These are phyloP conservation scores for Drosophila arizonae DNA, from an alignment of 1,140 invertebrate species.

Conservation along the genomic window DNA sequence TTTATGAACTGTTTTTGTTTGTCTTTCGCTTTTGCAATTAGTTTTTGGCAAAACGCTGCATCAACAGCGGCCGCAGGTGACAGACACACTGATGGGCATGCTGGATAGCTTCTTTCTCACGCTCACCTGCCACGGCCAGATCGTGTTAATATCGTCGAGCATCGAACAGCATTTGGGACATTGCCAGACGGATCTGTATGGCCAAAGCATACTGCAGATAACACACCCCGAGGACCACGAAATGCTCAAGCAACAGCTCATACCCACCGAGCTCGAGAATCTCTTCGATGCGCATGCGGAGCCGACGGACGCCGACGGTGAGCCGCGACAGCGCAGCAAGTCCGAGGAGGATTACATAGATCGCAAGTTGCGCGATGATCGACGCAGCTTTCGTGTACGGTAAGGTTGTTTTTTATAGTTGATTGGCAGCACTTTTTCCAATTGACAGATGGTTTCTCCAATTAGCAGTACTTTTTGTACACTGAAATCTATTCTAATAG, in stretches of 20 bases:
- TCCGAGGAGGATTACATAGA: constrained; percentile 81
- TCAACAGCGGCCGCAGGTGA: constrained; percentile 66
- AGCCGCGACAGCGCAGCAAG: constrained; percentile 78
- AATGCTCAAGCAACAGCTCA: constrained; percentile 87
- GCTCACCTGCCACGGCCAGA: constrained; percentile 90
- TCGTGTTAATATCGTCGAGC: constrained; percentile 93
- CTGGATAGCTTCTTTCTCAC: constrained; percentile 90
- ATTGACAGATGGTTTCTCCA: too few relatives aligned
- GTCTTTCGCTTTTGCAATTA: constrained; percentile 34
- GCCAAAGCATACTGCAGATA: constrained; percentile 91
- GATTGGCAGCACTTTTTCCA: background rate
- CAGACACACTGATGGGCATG: constrained; percentile 83
- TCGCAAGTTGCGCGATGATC: constrained; percentile 70
- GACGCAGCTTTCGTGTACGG: constrained; percentile 84
- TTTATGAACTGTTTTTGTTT: background rate
- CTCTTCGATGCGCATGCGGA: constrained; percentile 78
- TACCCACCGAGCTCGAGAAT: constrained; percentile 83
- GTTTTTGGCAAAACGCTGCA: constrained; percentile 84
- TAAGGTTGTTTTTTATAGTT: constrained; percentile 39
- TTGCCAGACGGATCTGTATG: constrained; percentile 93
- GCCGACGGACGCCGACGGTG: constrained; percentile 59
- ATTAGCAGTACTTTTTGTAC: background rate
- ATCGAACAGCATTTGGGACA: constrained; percentile 93
- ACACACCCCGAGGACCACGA: constrained; percentile 90
- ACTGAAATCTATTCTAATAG: too few relatives aligned